A percentile compares a stretch with the other conserved stretches of the same genome.
Conservation (phyloP, 2,888 invertebrate species). For the Eubasilissa splendida region DNA sequence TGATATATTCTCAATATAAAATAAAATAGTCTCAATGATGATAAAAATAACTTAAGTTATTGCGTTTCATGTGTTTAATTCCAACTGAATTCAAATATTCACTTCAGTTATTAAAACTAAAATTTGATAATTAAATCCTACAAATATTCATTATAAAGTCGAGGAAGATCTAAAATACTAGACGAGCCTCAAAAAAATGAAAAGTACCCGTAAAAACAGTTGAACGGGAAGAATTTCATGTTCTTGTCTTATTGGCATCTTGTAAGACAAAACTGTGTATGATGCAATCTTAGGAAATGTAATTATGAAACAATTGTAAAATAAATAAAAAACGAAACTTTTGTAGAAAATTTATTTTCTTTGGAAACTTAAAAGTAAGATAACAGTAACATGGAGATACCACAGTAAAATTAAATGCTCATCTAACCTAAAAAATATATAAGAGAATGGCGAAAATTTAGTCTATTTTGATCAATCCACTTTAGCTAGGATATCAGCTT, state of each 20-base stretch:
- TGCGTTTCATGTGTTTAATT: no score
- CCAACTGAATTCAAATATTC: no score
- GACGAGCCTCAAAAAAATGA: no score
- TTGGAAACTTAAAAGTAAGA: constrained; percentile 58
- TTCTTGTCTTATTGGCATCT: not conserved
- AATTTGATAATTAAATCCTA: no score
- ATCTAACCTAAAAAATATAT: constrained; percentile 55
- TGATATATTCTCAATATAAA: no score
- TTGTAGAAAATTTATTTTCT: constrained; percentile 55
- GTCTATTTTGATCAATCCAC: constrained; percentile 69
- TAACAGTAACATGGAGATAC: constrained; percentile 53
- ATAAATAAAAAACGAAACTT: constrained; percentile 25
- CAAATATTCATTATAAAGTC: no score
- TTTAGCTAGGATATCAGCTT: constrained; percentile 96
- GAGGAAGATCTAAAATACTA: no score
- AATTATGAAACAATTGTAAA: not conserved
- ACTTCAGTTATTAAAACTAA: no score
- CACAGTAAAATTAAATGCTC: constrained; percentile 55
- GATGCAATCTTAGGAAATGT: constrained; percentile 39
- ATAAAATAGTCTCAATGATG: no score
- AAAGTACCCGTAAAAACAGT: no score
- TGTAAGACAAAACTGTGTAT: constrained; percentile 8
- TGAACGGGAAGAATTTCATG: no score
- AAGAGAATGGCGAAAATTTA: constrained; percentile 44
- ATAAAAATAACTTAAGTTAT: no score